Percentiles rank a stretch among this genome's conserved stretches.
Evolutionary conservation across 2,113 vertebrate genomes (phyloP).

Genomic region (Circaetus gallicus): DNA sequence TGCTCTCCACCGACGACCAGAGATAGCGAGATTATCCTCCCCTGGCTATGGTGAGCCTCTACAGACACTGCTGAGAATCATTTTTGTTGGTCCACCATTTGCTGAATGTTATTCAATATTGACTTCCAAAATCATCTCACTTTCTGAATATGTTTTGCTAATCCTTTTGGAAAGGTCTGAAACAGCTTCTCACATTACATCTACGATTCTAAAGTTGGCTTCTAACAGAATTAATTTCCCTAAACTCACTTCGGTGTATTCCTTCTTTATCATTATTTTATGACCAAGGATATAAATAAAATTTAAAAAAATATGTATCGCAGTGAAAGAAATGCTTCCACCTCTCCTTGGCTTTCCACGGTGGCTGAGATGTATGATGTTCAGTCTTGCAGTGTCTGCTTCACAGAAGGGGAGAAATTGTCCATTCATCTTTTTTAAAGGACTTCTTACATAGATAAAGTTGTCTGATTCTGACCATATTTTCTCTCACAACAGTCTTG

Average conservation of each 20-base stretch:
- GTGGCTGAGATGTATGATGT: not conserved
- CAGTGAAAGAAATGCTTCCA: not conserved
- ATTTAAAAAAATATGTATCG: fast-evolving
- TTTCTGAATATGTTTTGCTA: not conserved
- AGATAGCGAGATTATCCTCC: not conserved
- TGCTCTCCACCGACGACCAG: fast-evolving
- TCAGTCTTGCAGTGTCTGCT: not conserved
- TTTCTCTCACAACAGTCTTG: not conserved
- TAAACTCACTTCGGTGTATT: not conserved
- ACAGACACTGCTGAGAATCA: not conserved
- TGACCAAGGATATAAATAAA: not conserved
- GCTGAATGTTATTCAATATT: not conserved
- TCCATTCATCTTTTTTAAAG: not conserved
- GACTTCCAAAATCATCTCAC: not conserved
- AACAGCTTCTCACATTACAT: not conserved
- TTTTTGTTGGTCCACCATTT: not conserved
- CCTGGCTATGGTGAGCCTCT: not conserved
- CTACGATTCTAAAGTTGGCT: not conserved
- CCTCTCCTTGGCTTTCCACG: not conserved
- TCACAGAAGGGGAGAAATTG: not conserved
- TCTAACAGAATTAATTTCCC: not conserved
- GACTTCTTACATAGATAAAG: not conserved
- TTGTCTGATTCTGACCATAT: not conserved
- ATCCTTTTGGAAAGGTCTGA: not conserved
- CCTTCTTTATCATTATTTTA: not conserved